Evolutionary conservation across 2,797 vertebrate species (phyloP), one percentile per base, ranked within the genome.

Genomic region (Austrolebias charrua): DNA sequence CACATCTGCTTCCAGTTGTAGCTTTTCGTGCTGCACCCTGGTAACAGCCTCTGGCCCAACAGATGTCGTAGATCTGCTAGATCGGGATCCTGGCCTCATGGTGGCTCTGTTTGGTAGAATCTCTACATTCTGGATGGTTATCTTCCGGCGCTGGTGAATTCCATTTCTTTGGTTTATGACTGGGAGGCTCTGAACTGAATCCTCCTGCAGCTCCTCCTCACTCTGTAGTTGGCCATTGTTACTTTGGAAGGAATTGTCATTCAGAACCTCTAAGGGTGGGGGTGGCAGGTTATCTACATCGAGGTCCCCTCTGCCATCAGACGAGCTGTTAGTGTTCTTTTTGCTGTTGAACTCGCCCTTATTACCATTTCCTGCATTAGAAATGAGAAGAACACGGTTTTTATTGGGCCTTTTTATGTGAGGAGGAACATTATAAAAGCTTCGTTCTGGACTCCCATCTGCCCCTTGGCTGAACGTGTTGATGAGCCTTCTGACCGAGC

Each of bases 201-300:
- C 28, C 15, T 66, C 73, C 19, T 63, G 66, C 2, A 35, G 45
- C 6, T 46, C 66, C 13, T 71, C 67, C 15, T 71, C 78, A 58
- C 79, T 73, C 63, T 24, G 55, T 29, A 24, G 4, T 18, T 42
- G 47, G 15, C 42, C 60, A 3, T 79, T 75, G 18, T 61, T 89
- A 16, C 74, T 72, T 28, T 92, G 82, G 47, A 92, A 95, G 1
- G 92, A 95, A 51, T 82, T 88, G 73, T 96, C 95, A 91, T 94
- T 89, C 64, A 98, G 86, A 79, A 98, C 91, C 84, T 98, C 97
- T 45, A 92, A 93, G 31, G 96, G 94, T 0, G 97, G 97, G 4
- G 95, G 95, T 18, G 96, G 97, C 13, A 98, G 87, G 48, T 76
- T 91, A 58, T 95, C 94, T 15, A 77, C 58, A 71, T 95, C 92